Evolutionary conservation across 2,113 vertebrate genomes (phyloP).

Genomic region (Diadophis punctatus): DNA sequence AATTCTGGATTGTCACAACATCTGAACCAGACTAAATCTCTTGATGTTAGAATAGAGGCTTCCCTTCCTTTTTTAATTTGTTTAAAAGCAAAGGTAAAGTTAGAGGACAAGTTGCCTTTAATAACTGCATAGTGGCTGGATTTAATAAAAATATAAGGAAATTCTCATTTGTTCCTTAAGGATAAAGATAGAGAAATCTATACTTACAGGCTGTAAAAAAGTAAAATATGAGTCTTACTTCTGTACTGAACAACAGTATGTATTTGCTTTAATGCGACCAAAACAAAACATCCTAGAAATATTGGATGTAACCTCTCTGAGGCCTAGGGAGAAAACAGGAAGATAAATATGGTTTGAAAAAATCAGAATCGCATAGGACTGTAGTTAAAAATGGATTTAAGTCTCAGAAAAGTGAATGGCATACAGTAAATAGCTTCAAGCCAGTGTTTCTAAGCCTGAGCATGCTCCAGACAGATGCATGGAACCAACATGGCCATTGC

Average conservation of each 20-base stretch:
- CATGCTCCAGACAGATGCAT: neutral
- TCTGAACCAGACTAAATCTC: neutral
- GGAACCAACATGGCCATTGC: neutral
- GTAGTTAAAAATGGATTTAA: neutral
- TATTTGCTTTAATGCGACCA: neutral
- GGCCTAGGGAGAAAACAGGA: neutral
- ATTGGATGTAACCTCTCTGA: neutral
- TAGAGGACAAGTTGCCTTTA: neutral
- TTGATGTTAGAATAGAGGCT: neutral
- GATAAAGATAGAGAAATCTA: neutral
- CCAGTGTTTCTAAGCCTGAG: neutral
- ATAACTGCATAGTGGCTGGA: neutral
- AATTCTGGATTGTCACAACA: neutral
- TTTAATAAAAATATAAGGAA: neutral
- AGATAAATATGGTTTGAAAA: neutral
- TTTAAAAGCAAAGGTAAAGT: neutral
- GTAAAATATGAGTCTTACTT: neutral
- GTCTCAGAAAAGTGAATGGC: neutral
- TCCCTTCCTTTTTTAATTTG: neutral
- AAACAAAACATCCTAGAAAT: neutral
- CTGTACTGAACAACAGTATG: neutral
- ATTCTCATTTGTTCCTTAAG: neutral
- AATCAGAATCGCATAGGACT: neutral
- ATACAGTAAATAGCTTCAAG: neutral
- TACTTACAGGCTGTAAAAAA: neutral